These are phyloP conservation scores for Alfaro cultratus DNA, from an alignment of 2,797 vertebrate species.

Conservation along the genomic window DNA sequence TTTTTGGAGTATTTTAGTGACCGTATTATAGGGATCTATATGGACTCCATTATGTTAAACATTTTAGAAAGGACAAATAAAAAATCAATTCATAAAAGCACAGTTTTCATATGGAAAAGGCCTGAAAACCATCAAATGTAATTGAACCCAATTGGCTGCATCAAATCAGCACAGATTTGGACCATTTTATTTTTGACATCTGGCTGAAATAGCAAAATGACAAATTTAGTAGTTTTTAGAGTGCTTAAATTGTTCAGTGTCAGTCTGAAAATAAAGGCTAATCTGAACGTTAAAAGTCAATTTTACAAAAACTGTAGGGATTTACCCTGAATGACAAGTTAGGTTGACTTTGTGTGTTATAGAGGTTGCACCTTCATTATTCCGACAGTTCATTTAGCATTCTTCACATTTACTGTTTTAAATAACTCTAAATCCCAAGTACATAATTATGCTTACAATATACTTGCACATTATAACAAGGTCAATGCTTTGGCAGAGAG, in stretches of 20 bases:
- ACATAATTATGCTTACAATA: slow-evolving; percentile 6
- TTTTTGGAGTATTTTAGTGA: not conserved
- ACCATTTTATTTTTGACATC: not conserved
- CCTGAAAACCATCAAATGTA: not conserved
- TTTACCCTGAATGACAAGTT: not conserved
- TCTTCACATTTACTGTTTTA: slow-evolving; percentile 3
- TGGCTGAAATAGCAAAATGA: not conserved
- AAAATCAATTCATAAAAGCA: not conserved
- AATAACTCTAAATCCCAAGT: not conserved
- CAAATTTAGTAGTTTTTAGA: not conserved
- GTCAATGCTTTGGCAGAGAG: slow-evolving; percentile 27
- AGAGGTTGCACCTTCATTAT: not conserved
- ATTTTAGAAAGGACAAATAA: not conserved
- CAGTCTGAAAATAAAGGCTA: not conserved
- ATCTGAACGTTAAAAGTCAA: not conserved
- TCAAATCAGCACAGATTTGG: not conserved
- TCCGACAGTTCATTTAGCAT: not conserved
- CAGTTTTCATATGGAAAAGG: not conserved
- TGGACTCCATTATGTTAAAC: not conserved
- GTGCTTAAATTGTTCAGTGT: not conserved
- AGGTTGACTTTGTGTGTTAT: not conserved
- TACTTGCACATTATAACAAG: slow-evolving; percentile 8
- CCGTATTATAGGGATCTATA: not conserved
- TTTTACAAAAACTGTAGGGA: not conserved
- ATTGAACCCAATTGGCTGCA: not conserved